Conservation (phyloP, 2,113 vertebrate genomes). For the Agelaius tricolor region DNA sequence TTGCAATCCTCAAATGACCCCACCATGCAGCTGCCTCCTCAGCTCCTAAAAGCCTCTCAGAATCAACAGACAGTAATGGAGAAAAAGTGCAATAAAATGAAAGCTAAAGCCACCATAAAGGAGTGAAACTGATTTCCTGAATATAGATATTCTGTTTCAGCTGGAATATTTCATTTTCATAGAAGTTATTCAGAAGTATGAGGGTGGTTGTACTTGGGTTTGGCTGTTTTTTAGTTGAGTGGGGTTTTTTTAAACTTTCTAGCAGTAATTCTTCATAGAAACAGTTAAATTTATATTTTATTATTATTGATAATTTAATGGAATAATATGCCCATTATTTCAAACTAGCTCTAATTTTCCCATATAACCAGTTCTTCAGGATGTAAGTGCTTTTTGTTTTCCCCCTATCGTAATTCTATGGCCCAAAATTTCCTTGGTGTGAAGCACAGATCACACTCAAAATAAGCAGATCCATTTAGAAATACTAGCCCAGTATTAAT, state of each 20-base stretch:
- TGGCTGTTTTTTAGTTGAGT: neutral
- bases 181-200: neutral
- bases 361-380: neutral
- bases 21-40: neutral
- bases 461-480: neutral
- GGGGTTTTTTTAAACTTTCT: neutral
- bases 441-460: neutral
- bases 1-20: neutral
- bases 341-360: neutral
- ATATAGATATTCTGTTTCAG: neutral
- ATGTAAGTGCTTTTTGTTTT: neutral
- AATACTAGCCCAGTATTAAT: neutral
- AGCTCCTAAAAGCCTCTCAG: neutral
- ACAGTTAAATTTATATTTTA: neutral
- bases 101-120: neutral
- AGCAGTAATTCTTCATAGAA: neutral
- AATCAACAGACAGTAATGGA: neutral
- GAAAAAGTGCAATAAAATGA: neutral
- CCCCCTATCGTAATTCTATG: neutral
- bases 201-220: neutral
- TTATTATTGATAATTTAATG: neutral
- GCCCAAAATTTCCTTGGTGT: neutral
- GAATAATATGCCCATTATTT: neutral
- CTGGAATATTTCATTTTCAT: neutral
- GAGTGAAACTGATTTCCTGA: neutral